Percentiles rank a stretch among this genome's conserved stretches.
These are phyloP conservation scores for Ophion ellenae DNA, from an alignment of 2,888 invertebrate species.

Conservation along the genomic window DNA sequence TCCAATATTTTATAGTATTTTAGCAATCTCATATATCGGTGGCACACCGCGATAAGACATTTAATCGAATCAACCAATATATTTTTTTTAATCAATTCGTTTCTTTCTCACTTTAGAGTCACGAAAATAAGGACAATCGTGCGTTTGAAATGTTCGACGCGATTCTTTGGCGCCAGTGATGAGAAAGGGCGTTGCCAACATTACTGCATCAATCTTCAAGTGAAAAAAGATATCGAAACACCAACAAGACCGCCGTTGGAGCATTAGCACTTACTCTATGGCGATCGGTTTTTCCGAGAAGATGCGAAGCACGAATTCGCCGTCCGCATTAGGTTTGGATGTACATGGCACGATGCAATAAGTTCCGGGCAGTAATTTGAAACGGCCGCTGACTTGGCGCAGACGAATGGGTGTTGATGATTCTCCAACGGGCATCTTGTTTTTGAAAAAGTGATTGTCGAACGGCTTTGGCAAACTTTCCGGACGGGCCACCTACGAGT, in stretches of 20 bases:
- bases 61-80: no score
- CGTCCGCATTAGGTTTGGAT: constrained; percentile 97
- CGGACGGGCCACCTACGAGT: constrained; percentile 86
- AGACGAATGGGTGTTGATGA: constrained; percentile 98
- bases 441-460: constrained; percentile 96
- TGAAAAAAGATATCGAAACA: background rate
- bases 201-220: no score
- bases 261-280: constrained; percentile 89
- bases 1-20: no score
- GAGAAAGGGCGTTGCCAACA: no score
- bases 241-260: background rate
- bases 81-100: no score
- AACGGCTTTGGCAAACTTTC: constrained; percentile 89
- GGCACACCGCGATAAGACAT: no score
- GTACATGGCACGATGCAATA: constrained; percentile 98
- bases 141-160: no score
- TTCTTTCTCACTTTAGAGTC: no score
- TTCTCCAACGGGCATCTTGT: constrained; percentile 95
- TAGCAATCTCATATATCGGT: no score
- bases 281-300: constrained; percentile 94
- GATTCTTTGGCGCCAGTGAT: no score
- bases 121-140: no score
- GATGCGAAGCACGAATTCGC: constrained; percentile 97
- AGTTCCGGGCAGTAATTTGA: constrained; percentile 95
- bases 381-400: constrained; percentile 96